These are phyloP conservation scores for Limnodromus scolopaceus DNA, from an alignment of 2,797 vertebrate species.

Conservation along the genomic window DNA sequence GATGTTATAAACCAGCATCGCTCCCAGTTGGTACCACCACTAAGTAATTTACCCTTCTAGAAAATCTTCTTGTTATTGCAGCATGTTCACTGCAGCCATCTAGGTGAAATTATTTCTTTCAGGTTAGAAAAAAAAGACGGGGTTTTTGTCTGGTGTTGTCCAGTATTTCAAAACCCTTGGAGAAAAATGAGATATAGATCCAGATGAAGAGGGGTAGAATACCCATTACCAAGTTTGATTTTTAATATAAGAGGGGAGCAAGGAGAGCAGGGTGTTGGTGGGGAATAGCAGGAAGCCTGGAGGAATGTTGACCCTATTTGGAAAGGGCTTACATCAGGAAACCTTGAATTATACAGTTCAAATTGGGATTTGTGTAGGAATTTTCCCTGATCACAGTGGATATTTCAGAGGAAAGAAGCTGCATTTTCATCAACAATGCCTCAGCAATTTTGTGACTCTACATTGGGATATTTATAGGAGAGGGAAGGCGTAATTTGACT, in stretches of 20 bases:
- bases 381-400: neutral
- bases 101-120: constrained; percentile 24
- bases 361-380: neutral
- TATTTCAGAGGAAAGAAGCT: neutral
- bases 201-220: neutral
- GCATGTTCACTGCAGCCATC: neutral
- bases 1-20: constrained; percentile 2
- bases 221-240: neutral
- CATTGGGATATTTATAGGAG: neutral
- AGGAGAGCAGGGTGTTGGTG: neutral
- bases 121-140: neutral
- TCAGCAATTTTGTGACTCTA: neutral
- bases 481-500: neutral
- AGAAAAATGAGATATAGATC: neutral
- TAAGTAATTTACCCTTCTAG: constrained; percentile 48
- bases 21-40: constrained; percentile 24
- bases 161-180: neutral
- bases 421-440: neutral
- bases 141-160: neutral
- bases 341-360: neutral
- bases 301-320: neutral
- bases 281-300: neutral
- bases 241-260: neutral
- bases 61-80: constrained; percentile 40
- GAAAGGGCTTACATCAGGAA: neutral